These are phyloP conservation scores for Chascanopsetta lugubris DNA, from an alignment of 2,113 vertebrate species.

Conservation along the genomic window DNA sequence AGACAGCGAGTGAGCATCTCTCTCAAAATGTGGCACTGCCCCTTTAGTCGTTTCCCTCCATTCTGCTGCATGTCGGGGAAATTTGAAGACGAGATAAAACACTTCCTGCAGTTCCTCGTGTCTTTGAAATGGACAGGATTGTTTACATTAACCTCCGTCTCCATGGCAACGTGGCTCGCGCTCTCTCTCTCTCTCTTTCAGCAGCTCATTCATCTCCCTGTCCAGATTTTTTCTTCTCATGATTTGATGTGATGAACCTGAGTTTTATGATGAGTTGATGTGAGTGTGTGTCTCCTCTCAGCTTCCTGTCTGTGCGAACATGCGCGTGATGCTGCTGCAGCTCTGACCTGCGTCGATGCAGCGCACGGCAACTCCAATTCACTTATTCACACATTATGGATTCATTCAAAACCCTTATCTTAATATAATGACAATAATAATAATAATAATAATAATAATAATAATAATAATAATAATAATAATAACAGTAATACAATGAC, in stretches of 20 bases:
- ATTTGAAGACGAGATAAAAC: background rate
- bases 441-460: background rate
- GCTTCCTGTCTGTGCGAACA: slow-evolving; percentile 41
- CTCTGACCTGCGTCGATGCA: slow-evolving; percentile 38
- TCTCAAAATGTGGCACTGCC: slow-evolving; percentile 11
- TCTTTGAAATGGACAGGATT: slow-evolving; percentile 51
- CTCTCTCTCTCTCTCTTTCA: slow-evolving; percentile 13
- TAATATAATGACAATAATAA: background rate
- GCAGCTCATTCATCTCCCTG: slow-evolving; percentile 1
- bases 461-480: slow-evolving; percentile 11
- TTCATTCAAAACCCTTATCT: slow-evolving; percentile 13
- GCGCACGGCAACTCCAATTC: slow-evolving; percentile 55
- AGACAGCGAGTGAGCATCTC: background rate
- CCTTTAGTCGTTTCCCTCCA: slow-evolving; percentile 22
- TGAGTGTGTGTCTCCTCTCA: slow-evolving; percentile 31
- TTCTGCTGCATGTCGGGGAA: slow-evolving; percentile 20
- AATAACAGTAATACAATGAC: slow-evolving; percentile 13
- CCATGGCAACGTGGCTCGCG: slow-evolving; percentile 38
- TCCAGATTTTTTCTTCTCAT: background rate
- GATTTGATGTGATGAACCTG: slow-evolving; percentile 17
- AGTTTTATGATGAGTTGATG: slow-evolving; percentile 23
- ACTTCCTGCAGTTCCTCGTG: background rate
- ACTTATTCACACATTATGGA: slow-evolving; percentile 25
- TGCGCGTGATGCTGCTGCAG: slow-evolving; percentile 48
- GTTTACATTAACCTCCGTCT: slow-evolving; percentile 39